A percentile compares a stretch with the other conserved stretches of the same genome.
Conservation (phyloP, 2,888 invertebrate species). For the Sphecodes monilicornis region DNA sequence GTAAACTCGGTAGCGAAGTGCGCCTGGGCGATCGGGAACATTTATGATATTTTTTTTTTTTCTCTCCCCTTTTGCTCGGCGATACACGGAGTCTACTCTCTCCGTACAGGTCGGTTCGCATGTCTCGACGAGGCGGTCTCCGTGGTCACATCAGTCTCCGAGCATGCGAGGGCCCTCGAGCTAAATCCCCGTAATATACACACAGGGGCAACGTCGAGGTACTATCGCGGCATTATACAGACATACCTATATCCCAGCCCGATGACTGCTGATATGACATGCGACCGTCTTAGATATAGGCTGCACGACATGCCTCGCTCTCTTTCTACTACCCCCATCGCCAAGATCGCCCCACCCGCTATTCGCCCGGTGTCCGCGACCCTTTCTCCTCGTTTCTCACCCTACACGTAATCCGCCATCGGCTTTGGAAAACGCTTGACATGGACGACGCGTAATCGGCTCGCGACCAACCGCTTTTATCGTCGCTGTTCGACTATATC, state of each 20-base stretch:
- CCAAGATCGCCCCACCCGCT: conserved; percentile 41
- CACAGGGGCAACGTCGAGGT: conserved; percentile 75
- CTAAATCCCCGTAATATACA: conserved; percentile 82
- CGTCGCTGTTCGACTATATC: conserved; percentile 18
- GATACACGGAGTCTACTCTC: conserved; percentile 60
- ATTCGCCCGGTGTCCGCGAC: conserved; percentile 15
- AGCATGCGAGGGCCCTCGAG: conserved; percentile 82
- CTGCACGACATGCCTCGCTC: conserved; percentile 79
- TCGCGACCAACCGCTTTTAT: conserved; percentile 27
- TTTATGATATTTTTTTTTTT: conserved; percentile 64
- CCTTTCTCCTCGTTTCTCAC: conserved; percentile 49
- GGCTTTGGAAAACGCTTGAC: conserved; percentile 60
- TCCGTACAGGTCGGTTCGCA: conserved; percentile 79
- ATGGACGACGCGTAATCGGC: conserved; percentile 52
- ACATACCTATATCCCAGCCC: conserved; percentile 82
- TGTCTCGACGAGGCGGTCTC: conserved; percentile 84
- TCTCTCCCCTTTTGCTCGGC: conserved; percentile 44
- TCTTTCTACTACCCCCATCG: conserved; percentile 48
- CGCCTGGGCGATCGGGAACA: conserved; percentile 57
- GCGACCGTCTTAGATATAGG: conserved; percentile 83
- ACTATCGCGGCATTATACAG: conserved; percentile 82
- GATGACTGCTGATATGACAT: conserved; percentile 85
- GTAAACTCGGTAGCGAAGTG: conserved; percentile 43
- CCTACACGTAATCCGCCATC: conserved; percentile 43
- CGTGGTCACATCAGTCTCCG: conserved; percentile 83